Base-by-base conservation (phyloP, 2,113 vertebrate species). In the Datnioides undecimradiatus region DNA sequence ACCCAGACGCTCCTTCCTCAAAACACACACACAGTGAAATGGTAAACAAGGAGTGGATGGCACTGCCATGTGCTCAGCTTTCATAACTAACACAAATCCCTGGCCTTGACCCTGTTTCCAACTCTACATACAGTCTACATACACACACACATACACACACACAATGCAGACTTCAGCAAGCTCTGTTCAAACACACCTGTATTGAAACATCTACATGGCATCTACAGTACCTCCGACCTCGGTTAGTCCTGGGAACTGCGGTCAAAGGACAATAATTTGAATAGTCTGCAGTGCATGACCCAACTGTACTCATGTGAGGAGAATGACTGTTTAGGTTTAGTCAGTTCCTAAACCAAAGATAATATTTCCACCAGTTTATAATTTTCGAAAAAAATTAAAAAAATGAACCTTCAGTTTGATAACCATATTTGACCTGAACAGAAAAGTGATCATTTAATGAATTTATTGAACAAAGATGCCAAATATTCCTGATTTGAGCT, bases 41-140 rank as follows among this genome's bases (percentile, higher is more conserved):
- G 70, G 79, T 85, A 85, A 90, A 90, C 88, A 86, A 79, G 78
- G 5, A 72, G 9, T 46, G 45, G 14, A 41, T 55, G 64, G 65
- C 38, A 54, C 8, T 34, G 70, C 67, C 36, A 57, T 45, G 34
- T 4, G 65, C 69, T 77, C 71, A 6, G 54, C 59, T 90, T 89
- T 88, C 81, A 90, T 68, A 80, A 83, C 62, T 46, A 49, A 25
- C 6, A 68, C 41, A 81, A 75, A 76, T 83, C 7, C 21, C 17
- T 64, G 33, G 40, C 76, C 40, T 55, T 54, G 54, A 46, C 62
- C 38, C 52, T 33, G 62, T 23, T 59, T 12, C 55, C 80, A 82
- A 27, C 6, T 27, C 14, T 19, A 19, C 10, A 48, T 46, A 71
- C 17, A 46, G 16, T 48, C 40, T 25, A n/a, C 2, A 16, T 12